Percentiles rank a stretch among this genome's conserved stretches.
These are phyloP conservation scores for Unio pictorum DNA, from an alignment of 2,888 invertebrate species.

Conservation along the genomic window DNA sequence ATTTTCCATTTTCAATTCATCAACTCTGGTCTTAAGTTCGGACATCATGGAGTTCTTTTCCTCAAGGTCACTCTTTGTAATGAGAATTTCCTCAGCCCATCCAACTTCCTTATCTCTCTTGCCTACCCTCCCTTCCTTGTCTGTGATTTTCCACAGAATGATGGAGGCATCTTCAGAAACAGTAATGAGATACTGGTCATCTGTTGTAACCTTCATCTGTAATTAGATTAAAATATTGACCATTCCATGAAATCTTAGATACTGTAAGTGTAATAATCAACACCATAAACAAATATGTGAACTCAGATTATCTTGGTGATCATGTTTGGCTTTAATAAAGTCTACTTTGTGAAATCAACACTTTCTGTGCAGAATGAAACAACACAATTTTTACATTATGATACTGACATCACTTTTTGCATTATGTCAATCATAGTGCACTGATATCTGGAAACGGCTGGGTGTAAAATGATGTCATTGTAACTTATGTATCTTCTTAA, in stretches of 20 bases:
- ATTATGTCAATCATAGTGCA: no score
- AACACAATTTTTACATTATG: no score
- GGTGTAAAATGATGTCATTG: no score
- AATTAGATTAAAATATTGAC: slow-evolving; percentile 7
- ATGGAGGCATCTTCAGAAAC: slow-evolving; percentile 85
- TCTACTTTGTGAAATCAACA: no score
- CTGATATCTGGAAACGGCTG: no score
- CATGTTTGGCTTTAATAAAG: no score
- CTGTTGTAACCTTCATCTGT: slow-evolving; percentile 81
- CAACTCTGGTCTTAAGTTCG: slow-evolving; percentile 81
- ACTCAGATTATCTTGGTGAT: no score
- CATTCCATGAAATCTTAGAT: neutral
- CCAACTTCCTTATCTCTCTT: slow-evolving; percentile 82
- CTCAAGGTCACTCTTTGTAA: slow-evolving; percentile 82
- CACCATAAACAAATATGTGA: neutral
- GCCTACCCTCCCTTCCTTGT: slow-evolving; percentile 74
- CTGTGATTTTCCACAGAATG: slow-evolving; percentile 87
- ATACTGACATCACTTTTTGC: no score
- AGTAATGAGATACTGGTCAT: slow-evolving; percentile 82
- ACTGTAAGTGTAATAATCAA: neutral
- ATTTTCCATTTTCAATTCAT: slow-evolving; percentile 90
- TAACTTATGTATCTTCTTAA: no score
- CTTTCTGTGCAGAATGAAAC: no score
- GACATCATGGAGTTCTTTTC: slow-evolving; percentile 81
- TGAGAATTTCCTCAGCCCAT: slow-evolving; percentile 86